Conservation (phyloP, 2,888 invertebrate genomes). For the Thecophora atra region DNA sequence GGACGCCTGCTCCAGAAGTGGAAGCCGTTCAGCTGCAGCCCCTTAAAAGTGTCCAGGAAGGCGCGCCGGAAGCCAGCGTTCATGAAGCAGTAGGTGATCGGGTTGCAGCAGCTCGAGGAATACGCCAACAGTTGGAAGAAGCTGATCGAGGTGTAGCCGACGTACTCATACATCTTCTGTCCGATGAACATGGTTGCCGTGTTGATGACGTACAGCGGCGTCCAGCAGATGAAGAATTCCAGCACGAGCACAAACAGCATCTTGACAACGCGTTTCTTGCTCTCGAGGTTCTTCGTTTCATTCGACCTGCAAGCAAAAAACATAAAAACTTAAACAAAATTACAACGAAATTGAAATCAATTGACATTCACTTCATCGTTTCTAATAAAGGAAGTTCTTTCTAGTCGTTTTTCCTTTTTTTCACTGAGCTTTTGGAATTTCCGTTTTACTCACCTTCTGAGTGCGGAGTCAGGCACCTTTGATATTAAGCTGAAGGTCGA, state of each 20-base stretch:
- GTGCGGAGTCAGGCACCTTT: slow-evolving; percentile 53
- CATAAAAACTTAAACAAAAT: too few relatives aligned
- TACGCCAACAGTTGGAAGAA: slow-evolving; percentile 82
- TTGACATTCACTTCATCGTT: too few relatives aligned
- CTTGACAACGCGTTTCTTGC: slow-evolving; percentile 72
- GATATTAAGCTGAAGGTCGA: slow-evolving; percentile 53
- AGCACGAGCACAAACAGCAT: slow-evolving; percentile 93
- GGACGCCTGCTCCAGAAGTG: slow-evolving; percentile 52
- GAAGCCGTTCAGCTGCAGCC: slow-evolving; percentile 53
- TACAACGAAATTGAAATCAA: too few relatives aligned
- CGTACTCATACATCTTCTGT: slow-evolving; percentile 74
- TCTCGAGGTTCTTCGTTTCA: slow-evolving; percentile 61
- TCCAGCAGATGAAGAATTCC: slow-evolving; percentile 93
- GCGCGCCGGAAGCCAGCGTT: slow-evolving; percentile 86
- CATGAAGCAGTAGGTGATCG: slow-evolving; percentile 94
- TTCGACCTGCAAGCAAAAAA: slow-evolving; percentile 53
- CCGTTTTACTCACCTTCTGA: slow-evolving; percentile 51
- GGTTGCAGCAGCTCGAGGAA: slow-evolving; percentile 86
- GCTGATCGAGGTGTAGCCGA: slow-evolving; percentile 78
- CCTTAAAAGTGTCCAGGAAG: slow-evolving; percentile 79
- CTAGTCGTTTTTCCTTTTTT: neutral
- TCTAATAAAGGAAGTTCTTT: too few relatives aligned
- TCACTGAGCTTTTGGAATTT: too few relatives aligned
- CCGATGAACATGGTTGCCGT: slow-evolving; percentile 79
- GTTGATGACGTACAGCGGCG: slow-evolving; percentile 83